A percentile compares a stretch with the other conserved stretches of the same genome.
These are phyloP conservation scores for Hylaea fasciaria DNA, from an alignment of 2,888 invertebrate genomes.

Conservation along the genomic window DNA sequence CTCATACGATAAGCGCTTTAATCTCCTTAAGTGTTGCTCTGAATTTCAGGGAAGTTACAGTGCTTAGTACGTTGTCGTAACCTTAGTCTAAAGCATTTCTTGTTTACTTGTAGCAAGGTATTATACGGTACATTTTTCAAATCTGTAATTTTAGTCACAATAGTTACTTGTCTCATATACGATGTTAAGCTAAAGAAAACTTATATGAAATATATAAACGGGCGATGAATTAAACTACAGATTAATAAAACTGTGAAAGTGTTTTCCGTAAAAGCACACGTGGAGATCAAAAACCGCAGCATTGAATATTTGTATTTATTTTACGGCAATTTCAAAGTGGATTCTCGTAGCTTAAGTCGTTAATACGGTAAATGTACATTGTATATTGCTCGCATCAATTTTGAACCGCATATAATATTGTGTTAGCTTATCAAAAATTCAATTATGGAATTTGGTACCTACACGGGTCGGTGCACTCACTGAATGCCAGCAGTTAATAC, in stretches of 20 bases:
- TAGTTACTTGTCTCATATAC: no score
- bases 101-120: no score
- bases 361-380: conserved; percentile 23
- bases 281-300: conserved; percentile 2
- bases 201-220: no score
- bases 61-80: conserved; percentile 4
- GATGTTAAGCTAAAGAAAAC: no score
- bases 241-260: background rate
- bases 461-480: conserved; percentile 51
- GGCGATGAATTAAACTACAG: no score
- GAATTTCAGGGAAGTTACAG: conserved; percentile 38
- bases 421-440: conserved; percentile 65
- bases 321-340: conserved; percentile 16
- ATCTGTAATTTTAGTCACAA: no score
- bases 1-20: conserved; percentile 78
- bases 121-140: no score
- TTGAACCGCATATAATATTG: conserved; percentile 13
- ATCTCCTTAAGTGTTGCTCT: conserved; percentile 74
- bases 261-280: background rate
- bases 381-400: conserved; percentile 2
- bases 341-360: conserved; percentile 18
- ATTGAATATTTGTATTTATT: conserved; percentile 23
- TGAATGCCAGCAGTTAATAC: conserved; percentile 78
- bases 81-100: background rate
- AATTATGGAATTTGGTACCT: conserved; percentile 67